A percentile compares a stretch with the other conserved stretches of the same genome.
Evolutionary conservation across 2,113 vertebrate genomes (phyloP).

Genomic region (Dipodomys ordii): DNA sequence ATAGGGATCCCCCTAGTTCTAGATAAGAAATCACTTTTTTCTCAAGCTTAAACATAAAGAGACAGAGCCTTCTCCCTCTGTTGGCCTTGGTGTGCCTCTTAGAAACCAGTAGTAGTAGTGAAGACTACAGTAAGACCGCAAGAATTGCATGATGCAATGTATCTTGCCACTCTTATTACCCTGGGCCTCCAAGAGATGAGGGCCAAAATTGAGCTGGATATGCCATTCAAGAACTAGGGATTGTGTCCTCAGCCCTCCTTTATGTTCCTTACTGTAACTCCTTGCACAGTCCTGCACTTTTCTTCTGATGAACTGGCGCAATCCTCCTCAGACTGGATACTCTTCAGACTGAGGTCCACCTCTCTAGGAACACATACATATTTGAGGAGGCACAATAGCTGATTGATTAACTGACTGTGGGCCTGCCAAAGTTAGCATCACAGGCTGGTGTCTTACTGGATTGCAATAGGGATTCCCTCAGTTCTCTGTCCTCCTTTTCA

Average conservation of each 20-base stretch:
- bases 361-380: not conserved
- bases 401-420: not conserved
- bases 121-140: no score
- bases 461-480: not conserved
- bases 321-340: not conserved
- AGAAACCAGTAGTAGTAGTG: not conserved
- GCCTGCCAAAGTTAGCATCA: not conserved
- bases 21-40: not conserved
- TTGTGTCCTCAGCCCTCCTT: not conserved
- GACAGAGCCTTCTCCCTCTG: not conserved
- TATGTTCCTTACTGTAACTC: not conserved
- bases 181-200: not conserved
- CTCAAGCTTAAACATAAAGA: not conserved
- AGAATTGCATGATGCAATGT: not conserved
- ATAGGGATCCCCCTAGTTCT: not conserved
- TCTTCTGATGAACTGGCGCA: not conserved
- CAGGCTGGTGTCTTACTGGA: not conserved
- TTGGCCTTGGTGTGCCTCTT: not conserved
- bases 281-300: not conserved
- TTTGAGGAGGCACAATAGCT: not conserved
- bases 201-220: not conserved
- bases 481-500: not conserved
- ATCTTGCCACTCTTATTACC: not conserved
- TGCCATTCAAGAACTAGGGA: not conserved
- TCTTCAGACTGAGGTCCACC: not conserved